Base-by-base conservation (phyloP, 1,140 invertebrate species). In the Lordiphosa collinella region DNA sequence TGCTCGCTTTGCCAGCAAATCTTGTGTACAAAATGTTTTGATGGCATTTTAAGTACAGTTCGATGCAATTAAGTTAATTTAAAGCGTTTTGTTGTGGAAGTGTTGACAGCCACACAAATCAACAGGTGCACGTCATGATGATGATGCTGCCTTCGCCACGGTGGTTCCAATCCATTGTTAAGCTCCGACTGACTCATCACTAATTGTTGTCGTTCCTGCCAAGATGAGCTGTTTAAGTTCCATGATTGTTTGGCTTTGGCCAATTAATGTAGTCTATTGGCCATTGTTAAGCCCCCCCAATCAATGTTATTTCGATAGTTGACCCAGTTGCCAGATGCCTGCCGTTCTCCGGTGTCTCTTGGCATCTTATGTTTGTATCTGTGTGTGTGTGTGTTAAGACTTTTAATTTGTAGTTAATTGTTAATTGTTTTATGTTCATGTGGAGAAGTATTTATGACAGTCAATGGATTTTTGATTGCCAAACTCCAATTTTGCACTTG, bases 31-130 rank as follows among this genome's bases (percentile, higher is more conserved):
- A 64, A 41, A 51, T 52, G 51, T 62, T 38, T 67, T 67, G 60
- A 62, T 69, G 73, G 41, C 57, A 60, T 57, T 63, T 75, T 64
- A 73, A 62, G 48, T 56, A 65, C 56, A 54, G 53, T 37, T 54
- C 61, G 40, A 59, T 71, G 78, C 66, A 80, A 80, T 80, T 80
- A 82, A 54, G 52, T 71, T 80, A 76, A 76, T 82, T 76, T 82
- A 82, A 73, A 78, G 57, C 62, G 57, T 80, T 82, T 71, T 48
- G 31, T 35, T 31, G 32, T 34, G 38, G 60, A 57, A 70, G 53
- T 61, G 76, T 56, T 79, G 66, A 82, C 76, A 75, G 76, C 13
- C 22, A 44, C 54, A 74, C 58, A 57, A 73, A 79, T 73, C 71
- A 64, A 41, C 64, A 59, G 64, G 56, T 68, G 54, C 54, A 36